Conservation (phyloP, 1,140 invertebrate genomes). For the Pollicipes pollicipes region DNA sequence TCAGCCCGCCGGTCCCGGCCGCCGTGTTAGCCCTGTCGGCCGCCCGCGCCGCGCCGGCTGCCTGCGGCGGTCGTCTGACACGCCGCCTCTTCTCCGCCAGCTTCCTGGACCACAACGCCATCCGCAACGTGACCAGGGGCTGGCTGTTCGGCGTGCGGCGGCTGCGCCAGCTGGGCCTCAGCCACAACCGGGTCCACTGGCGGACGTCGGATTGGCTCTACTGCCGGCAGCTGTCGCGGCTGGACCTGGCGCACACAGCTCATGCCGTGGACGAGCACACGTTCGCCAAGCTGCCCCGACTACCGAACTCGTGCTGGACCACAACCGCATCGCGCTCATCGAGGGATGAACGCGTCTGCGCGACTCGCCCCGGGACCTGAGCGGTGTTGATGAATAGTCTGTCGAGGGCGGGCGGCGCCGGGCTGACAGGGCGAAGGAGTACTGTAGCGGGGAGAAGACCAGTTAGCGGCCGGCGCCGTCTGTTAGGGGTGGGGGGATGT, state of each 20-base stretch:
- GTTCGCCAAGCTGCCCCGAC: slow-evolving; percentile 49
- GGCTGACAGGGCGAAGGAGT: too few species aligned
- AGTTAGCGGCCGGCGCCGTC: too few species aligned
- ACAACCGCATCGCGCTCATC: slow-evolving; percentile 65
- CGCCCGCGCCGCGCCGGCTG: too few species aligned
- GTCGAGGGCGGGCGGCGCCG: slow-evolving; percentile 26
- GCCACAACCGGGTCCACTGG: slow-evolving; percentile 67
- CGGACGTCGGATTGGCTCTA: slow-evolving; percentile 40
- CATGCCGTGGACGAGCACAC: slow-evolving; percentile 65
- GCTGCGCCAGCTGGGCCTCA: slow-evolving; percentile 52
- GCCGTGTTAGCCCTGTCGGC: too few species aligned
- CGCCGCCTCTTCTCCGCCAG: slow-evolving; percentile 24
- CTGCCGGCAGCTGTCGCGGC: slow-evolving; percentile 46
- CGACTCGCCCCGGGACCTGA: slow-evolving; percentile 20
- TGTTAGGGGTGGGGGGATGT: neutral
- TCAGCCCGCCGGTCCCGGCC: too few species aligned
- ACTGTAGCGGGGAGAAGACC: too few species aligned
- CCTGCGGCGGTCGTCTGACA: too few species aligned
- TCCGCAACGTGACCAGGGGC: slow-evolving; percentile 55
- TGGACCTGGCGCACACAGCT: slow-evolving; percentile 61
- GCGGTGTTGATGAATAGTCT: slow-evolving; percentile 26
- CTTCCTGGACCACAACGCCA: slow-evolving; percentile 59
- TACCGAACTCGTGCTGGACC: slow-evolving; percentile 53
- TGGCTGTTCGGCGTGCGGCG: slow-evolving; percentile 67
- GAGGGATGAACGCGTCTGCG: slow-evolving; percentile 59